Conservation (phyloP, 1,140 invertebrate species). For the Venustaconcha ellipsiformis region DNA sequence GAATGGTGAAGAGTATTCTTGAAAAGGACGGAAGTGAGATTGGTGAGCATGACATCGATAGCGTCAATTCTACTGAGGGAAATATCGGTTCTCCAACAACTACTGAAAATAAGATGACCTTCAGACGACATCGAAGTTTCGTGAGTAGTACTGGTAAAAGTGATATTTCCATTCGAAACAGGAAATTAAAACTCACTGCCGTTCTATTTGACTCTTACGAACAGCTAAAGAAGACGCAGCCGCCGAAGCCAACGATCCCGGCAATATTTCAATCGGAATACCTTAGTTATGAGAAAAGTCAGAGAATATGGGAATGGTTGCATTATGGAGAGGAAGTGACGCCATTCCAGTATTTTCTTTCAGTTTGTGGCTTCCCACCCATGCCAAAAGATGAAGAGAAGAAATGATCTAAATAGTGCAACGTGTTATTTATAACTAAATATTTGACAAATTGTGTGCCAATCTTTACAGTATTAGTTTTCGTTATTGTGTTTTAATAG, state of each 20-base stretch:
- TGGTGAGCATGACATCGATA: constrained; percentile 27
- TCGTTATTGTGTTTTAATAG: too few relatives aligned
- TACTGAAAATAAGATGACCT: not conserved
- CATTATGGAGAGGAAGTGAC: constrained; percentile 51
- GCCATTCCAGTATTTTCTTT: constrained; percentile 62
- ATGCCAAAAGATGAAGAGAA: too few relatives aligned
- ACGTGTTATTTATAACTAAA: too few relatives aligned
- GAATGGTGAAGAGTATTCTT: constrained; percentile 52
- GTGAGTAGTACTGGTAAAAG: constrained; percentile 3
- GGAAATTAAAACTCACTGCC: constrained; percentile 25
- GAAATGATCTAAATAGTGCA: too few relatives aligned
- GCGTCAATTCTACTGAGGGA: not conserved
- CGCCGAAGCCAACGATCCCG: constrained; percentile 50
- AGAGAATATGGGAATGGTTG: constrained; percentile 63
- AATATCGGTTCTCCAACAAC: not conserved
- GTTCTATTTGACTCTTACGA: constrained; percentile 47
- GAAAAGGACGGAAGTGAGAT: constrained; percentile 33
- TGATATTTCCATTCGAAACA: too few relatives aligned
- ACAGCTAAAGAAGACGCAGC: constrained; percentile 45
- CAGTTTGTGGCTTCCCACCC: constrained; percentile 48
- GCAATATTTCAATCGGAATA: constrained; percentile 39
- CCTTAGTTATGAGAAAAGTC: constrained; percentile 44
- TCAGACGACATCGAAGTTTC: constrained; percentile 11
- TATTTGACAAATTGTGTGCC: too few relatives aligned
- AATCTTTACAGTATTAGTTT: too few relatives aligned